A percentile compares a stretch with the other conserved stretches of the same genome.
phyloP scores from a whole-genome alignment of 2,797 vertebrate species.

The Eurystomus glaucurus region DNA sequence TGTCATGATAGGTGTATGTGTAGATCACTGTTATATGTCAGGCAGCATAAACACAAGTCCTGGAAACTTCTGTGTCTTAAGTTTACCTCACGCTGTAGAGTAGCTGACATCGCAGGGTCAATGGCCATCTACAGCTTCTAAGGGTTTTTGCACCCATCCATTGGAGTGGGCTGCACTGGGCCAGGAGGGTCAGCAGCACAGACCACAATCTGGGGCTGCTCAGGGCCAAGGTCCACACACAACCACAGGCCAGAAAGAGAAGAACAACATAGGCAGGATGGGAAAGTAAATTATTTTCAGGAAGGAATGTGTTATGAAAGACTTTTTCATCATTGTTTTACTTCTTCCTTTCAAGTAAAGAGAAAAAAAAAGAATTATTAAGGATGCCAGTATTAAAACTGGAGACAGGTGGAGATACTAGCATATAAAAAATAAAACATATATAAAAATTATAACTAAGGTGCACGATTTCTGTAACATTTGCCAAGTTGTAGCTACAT shows the following conservation, averaged over 20 bases:
- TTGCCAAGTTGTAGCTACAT: background rate
- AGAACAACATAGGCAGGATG: background rate
- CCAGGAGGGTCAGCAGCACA: background rate
- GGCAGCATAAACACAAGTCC: background rate
- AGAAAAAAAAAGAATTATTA: background rate
- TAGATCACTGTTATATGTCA: background rate
- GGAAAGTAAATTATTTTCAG: background rate
- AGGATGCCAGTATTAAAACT: background rate
- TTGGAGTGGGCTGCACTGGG: rapidly evolving
- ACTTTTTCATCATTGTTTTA: background rate
- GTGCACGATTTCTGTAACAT: background rate
- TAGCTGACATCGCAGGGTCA: rapidly evolving
- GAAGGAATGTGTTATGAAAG: background rate
- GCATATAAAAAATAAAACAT: background rate
- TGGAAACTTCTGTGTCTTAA: background rate
- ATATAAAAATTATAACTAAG: background rate
- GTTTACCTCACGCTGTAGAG: background rate
- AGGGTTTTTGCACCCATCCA: background rate
- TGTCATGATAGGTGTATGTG: rapidly evolving
- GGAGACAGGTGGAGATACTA: background rate
- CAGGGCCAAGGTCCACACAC: background rate
- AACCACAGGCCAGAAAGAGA: background rate
- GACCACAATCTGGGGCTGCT: background rate
- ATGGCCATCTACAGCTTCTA: background rate
- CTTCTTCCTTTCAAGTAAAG: background rate